These are phyloP conservation scores for Strigops habroptila DNA, from an alignment of 2,113 vertebrate species.

Conservation along the genomic window DNA sequence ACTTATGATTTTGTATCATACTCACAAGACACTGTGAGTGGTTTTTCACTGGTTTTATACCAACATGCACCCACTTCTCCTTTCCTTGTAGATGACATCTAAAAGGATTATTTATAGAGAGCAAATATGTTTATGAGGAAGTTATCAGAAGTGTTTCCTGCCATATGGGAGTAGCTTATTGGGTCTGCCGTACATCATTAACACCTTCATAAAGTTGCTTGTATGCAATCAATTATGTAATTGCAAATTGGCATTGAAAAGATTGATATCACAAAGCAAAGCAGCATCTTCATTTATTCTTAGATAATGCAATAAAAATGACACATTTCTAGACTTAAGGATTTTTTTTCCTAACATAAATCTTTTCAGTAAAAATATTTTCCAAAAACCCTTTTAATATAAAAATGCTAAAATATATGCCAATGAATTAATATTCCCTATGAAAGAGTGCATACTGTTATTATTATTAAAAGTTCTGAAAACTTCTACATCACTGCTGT, in stretches of 20 bases:
- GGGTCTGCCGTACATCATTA: slow-evolving; percentile 21
- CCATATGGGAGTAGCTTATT: slow-evolving; percentile 8
- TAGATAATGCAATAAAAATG: neutral
- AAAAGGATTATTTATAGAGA: neutral
- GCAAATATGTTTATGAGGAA: neutral
- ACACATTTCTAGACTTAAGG: neutral
- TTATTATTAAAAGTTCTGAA: neutral
- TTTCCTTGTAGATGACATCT: neutral
- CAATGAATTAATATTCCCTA: neutral
- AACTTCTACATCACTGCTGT: neutral
- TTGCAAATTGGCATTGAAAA: neutral
- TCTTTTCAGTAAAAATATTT: neutral
- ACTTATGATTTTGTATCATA: neutral
- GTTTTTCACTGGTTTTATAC: neutral
- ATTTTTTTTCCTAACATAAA: neutral
- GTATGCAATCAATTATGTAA: slow-evolving; percentile 18
- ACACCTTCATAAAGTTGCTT: slow-evolving; percentile 7
- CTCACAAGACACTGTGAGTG: neutral
- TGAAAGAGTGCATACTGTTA: neutral
- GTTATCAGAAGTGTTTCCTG: neutral
- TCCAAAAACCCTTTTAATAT: neutral
- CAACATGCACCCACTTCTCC: neutral
- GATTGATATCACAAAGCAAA: neutral
- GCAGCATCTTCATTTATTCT: neutral
- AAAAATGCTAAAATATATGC: neutral